phyloP scores from a whole-genome alignment of 2,888 invertebrate species.

The Zele albiditarsus region DNA sequence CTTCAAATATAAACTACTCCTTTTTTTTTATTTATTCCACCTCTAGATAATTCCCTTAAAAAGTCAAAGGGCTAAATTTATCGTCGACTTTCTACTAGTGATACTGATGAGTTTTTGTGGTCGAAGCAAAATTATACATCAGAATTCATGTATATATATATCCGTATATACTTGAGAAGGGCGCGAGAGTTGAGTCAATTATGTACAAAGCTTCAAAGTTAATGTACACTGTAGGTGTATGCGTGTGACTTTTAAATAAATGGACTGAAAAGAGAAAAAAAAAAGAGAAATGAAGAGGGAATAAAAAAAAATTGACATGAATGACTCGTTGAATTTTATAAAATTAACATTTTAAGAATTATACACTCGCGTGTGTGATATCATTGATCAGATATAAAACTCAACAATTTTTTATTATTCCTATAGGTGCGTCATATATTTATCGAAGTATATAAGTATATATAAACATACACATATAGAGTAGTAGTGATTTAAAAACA shows the following conservation, averaged over 20 bases:
- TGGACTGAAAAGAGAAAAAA: neutral
- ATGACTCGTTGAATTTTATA: slow-evolving; percentile 17
- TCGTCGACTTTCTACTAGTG: neutral
- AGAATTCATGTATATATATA: neutral
- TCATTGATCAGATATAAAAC: slow-evolving; percentile 2
- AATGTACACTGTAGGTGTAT: neutral
- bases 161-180: neutral
- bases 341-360: slow-evolving; percentile 8
- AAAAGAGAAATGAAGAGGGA: neutral
- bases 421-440: slow-evolving; percentile 6
- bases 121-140: neutral
- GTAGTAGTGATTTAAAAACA: neutral
- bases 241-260: slow-evolving; percentile 11
- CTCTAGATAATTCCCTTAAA: neutral
- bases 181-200: slow-evolving; percentile 5
- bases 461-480: neutral
- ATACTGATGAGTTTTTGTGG: slow-evolving; percentile 1
- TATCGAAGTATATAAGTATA: neutral
- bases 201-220: slow-evolving; percentile 2
- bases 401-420: slow-evolving; percentile 1
- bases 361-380: slow-evolving; percentile 3
- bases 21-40: neutral
- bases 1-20: neutral
- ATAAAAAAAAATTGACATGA: neutral
- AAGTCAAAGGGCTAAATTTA: neutral